Percentiles rank a stretch among this genome's conserved stretches.
phyloP scores from a whole-genome alignment of 2,888 invertebrate species.

The Octonoba sinensis region DNA sequence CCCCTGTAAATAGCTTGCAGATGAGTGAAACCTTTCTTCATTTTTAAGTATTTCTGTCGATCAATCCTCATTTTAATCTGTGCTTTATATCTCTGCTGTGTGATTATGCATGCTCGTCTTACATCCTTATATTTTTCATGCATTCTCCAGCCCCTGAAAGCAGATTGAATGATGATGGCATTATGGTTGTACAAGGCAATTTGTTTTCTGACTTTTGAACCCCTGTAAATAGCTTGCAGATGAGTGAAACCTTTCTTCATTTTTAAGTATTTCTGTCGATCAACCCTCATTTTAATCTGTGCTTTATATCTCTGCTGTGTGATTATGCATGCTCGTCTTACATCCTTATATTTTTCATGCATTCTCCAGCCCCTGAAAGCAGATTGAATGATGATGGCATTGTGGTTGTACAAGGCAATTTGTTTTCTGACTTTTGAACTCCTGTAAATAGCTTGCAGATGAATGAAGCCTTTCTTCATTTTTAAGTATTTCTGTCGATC shows the following conservation, averaged over 20 bases:
- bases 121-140: not conserved
- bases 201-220: not conserved
- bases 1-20: not conserved
- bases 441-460: too few species aligned
- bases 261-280: not conserved
- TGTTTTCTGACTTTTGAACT: too few species aligned
- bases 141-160: not conserved
- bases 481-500: too few species aligned
- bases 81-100: conserved; percentile 14
- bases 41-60: not conserved
- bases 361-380: too few species aligned
- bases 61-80: conserved; percentile 1
- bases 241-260: not conserved
- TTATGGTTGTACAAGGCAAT: too few species aligned
- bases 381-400: too few species aligned
- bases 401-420: too few species aligned
- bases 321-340: conserved; percentile 7
- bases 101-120: conserved; percentile 4
- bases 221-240: not conserved
- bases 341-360: not conserved
- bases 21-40: not conserved
- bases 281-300: not conserved
- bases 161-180: too few species aligned
- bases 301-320: conserved; percentile 15
- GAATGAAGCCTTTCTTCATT: too few species aligned